Percentiles rank a stretch among this genome's conserved stretches.
These are phyloP conservation scores for Apis cerana DNA, from an alignment of 1,140 invertebrate genomes.

Conservation along the genomic window DNA sequence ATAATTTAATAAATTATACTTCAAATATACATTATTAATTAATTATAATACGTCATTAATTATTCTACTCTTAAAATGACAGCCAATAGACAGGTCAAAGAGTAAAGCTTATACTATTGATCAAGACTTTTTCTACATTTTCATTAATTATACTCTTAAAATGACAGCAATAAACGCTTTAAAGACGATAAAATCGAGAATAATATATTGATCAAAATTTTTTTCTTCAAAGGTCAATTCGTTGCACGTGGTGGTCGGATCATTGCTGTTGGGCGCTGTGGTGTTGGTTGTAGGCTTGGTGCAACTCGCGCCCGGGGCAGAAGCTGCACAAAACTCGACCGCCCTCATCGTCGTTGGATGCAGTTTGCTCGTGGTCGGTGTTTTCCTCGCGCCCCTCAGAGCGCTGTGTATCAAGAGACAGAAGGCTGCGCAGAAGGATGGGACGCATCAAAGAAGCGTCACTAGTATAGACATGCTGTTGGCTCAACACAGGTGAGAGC, in stretches of 20 bases:
- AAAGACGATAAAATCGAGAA: too few species aligned
- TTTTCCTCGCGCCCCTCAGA: constrained; percentile 72
- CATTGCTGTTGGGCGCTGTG: constrained; percentile 87
- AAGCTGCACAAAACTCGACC: constrained; percentile 87
- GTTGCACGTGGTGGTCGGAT: constrained; percentile 88
- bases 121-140: too few species aligned
- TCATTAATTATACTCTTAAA: too few species aligned
- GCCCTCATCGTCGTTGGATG: constrained; percentile 86
- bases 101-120: too few species aligned
- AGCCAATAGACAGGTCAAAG: too few species aligned
- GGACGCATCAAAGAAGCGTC: constrained; percentile 77
- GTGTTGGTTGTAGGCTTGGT: constrained; percentile 90
- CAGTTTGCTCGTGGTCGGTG: constrained; percentile 79
- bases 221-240: constrained; percentile 83
- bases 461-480: constrained; percentile 78
- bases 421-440: constrained; percentile 73
- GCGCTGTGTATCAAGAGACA: constrained; percentile 75
- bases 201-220: not conserved
- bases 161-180: not conserved
- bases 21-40: too few species aligned
- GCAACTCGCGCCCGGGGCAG: constrained; percentile 89
- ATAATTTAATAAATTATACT: too few species aligned
- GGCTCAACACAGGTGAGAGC: constrained; percentile 74
- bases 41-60: too few species aligned
- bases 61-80: too few species aligned